Conservation (phyloP, 2,113 vertebrate species). For the Gambusia affinis region DNA sequence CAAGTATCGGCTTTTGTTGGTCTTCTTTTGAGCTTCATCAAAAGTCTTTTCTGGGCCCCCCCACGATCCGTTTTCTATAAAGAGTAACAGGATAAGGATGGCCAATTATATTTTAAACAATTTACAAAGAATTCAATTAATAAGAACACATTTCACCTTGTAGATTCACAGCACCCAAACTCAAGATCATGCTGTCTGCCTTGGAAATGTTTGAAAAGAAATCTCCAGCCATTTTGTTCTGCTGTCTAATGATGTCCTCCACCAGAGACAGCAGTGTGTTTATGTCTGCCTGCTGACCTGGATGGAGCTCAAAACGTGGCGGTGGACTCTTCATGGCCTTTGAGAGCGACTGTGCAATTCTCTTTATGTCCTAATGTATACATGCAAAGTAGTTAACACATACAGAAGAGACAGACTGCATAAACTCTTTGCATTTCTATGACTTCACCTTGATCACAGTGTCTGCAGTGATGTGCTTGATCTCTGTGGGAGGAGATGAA, state of each 20-base stretch:
- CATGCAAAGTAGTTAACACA: conserved; percentile 9
- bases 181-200: conserved; percentile 75
- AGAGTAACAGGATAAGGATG: not conserved
- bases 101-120: not conserved
- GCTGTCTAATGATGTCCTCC: conserved; percentile 86
- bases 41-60: conserved; percentile 64
- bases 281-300: conserved; percentile 83
- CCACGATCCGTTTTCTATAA: conserved; percentile 67
- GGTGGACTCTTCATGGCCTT: conserved; percentile 84
- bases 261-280: conserved; percentile 87
- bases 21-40: conserved; percentile 72
- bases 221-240: conserved; percentile 75
- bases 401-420: not conserved
- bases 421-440: not conserved
- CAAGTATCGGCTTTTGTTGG: conserved; percentile 81
- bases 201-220: conserved; percentile 79
- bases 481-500: conserved; percentile 58
- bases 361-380: conserved; percentile 84
- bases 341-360: conserved; percentile 86
- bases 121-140: not conserved
- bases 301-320: conserved; percentile 69
- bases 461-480: conserved; percentile 84
- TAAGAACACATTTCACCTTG: conserved; percentile 77
- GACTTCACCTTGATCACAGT: conserved; percentile 86
- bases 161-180: conserved; percentile 74